Evolutionary conservation across 2,888 invertebrate genomes (phyloP).

Genomic region (Camptogramma bilineatum): DNA sequence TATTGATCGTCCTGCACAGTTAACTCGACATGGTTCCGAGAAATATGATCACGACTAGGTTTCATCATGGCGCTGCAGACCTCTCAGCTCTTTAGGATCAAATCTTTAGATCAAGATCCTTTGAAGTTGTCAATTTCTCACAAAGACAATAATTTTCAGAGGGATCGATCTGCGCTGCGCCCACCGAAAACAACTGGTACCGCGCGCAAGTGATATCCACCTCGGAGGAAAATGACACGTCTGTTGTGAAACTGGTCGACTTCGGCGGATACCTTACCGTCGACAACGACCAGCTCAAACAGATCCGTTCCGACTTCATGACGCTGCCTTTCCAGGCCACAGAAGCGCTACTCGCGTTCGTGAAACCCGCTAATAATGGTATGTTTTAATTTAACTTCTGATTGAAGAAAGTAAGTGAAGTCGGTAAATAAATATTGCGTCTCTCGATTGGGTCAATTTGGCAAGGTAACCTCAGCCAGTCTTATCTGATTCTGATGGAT

Average conservation of each 20-base stretch:
- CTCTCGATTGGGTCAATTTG: too few species aligned
- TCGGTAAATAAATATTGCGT: too few species aligned
- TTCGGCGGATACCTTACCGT: slow-evolving; percentile 96
- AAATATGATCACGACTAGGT: too few species aligned
- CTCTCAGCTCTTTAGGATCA: too few species aligned
- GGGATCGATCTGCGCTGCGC: slow-evolving; percentile 95
- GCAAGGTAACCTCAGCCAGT: too few species aligned
- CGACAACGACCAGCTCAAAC: slow-evolving; percentile 91
- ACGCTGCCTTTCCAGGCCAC: slow-evolving; percentile 98
- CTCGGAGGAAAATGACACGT: slow-evolving; percentile 89
- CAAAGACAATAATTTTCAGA: slow-evolving; percentile 73
- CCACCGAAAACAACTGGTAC: slow-evolving; percentile 94
- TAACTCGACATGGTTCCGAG: too few species aligned
- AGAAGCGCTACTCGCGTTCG: slow-evolving; percentile 96
- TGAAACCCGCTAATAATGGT: slow-evolving; percentile 91
- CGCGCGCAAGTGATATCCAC: slow-evolving; percentile 92
- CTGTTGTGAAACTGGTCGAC: slow-evolving; percentile 95
- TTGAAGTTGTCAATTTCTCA: slow-evolving; percentile 5
- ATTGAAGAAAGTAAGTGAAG: too few species aligned
- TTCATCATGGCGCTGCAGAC: too few species aligned
- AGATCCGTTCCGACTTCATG: slow-evolving; percentile 97
- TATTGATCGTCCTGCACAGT: too few species aligned
- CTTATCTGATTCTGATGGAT: too few species aligned
- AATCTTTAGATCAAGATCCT: background rate
- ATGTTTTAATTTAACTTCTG: background rate